Evolutionary conservation across 2,888 invertebrate species (phyloP).

Genomic region (Leptopterna dolabrata): DNA sequence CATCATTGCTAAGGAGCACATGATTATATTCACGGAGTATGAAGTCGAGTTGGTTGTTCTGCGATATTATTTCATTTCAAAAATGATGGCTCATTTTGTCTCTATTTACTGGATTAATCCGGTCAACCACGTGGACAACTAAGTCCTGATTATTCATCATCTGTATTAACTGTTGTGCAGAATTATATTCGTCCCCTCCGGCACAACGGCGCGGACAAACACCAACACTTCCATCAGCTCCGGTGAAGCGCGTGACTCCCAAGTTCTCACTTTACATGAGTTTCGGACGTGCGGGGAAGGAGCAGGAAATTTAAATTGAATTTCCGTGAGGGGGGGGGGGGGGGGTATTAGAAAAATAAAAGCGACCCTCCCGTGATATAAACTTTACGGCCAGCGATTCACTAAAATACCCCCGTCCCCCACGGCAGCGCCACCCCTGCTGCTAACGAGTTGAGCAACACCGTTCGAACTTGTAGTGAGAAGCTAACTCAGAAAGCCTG

Average conservation of each 20-base stretch:
- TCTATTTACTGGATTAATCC: no score
- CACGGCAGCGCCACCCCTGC: neutral
- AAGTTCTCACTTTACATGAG: neutral
- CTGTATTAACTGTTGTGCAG: neutral
- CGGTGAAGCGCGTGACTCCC: neutral
- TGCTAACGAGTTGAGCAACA: constrained; percentile 48
- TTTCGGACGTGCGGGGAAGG: neutral
- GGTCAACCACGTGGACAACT: no score
- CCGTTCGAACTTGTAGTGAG: constrained; percentile 38
- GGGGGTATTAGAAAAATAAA: constrained; percentile 35
- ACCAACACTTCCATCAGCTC: neutral
- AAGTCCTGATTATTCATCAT: no score
- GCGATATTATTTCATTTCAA: no score
- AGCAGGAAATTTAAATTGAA: constrained; percentile 43
- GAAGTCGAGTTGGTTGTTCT: no score
- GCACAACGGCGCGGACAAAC: neutral
- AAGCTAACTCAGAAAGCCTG: constrained; percentile 28
- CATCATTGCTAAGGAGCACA: no score
- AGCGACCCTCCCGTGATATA: constrained; percentile 1
- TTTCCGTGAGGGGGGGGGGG: constrained; percentile 19
- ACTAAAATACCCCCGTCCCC: constrained; percentile 34
- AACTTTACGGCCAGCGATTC: constrained; percentile 18
- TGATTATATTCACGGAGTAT: no score
- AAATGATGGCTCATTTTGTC: no score
- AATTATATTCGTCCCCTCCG: neutral